Base-by-base conservation (phyloP, 37 sponge, comb jelly and placozoan genomes). In the Aplysina aerophoba region DNA sequence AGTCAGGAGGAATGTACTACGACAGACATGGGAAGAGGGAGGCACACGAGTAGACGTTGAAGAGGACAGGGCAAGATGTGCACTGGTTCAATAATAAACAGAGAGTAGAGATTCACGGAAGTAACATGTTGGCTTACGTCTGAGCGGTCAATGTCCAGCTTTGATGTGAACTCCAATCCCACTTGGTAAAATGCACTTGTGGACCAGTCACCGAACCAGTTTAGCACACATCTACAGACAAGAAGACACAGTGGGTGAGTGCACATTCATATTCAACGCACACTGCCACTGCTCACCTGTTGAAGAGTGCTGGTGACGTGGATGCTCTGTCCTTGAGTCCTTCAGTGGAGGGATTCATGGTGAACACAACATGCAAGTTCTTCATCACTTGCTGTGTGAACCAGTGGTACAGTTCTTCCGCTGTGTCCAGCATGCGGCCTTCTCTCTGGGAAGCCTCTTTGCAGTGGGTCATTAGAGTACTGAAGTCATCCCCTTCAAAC, bases 191-290 rank as follows among this genome's bases (percentile, higher is more conserved):
- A 89, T 35, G 98, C 98, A 39, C 84, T 90, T 3, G 88, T 94
- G 17, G 97, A 96, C 98, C 98, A 98, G 83, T 98, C 98, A 19
- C 98, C 98, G 87, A 98, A 98, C 96, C 98, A 98, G 85, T 98
- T 98, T 59, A 98, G 79, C 31, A 96, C 98, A 90, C 98, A 98
- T 72, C 91, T 88, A 54, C 33, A 66, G 50, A 39, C 55, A 39
- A 41, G 20, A 25, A 25, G 12, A 62, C 11, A 62, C 63, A 62
- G 63, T 62, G 11, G 3, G 63, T 22, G 25, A 62, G 27, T 62
- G 63, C n/a, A 57, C 17, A 62, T 62, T 4, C 63, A 62, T 62
- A 22, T 62, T 25, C n/a, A 62, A 62, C 11, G 63, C 63, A 62
- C n/a, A 62, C 4, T 4, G 2, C 2, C 63, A 27, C 63, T 25